These are phyloP conservation scores for Solea senegalensis DNA, from an alignment of 2,113 vertebrate species.

Conservation along the genomic window DNA sequence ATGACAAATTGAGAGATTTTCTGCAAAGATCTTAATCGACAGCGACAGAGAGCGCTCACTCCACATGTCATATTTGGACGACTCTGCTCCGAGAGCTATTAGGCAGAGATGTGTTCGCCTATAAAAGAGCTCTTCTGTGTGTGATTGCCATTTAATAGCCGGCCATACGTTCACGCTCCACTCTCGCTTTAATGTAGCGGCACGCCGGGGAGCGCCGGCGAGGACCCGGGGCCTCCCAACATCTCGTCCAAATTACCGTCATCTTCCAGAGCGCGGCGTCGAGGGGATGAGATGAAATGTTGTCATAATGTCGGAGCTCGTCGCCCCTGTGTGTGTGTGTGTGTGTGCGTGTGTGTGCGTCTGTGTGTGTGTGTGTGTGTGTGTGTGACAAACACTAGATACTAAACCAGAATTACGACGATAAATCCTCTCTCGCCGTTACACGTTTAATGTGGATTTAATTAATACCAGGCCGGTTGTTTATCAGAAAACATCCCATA, in stretches of 20 bases:
- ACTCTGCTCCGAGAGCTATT: slow-evolving; percentile 66
- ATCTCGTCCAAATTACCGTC: slow-evolving; percentile 62
- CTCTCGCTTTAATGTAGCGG: slow-evolving; percentile 58
- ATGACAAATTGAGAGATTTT: slow-evolving; percentile 56
- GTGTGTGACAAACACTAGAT: neutral
- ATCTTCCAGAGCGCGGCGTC: slow-evolving; percentile 54
- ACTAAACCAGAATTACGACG: slow-evolving; percentile 4
- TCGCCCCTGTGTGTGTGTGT: slow-evolving; percentile 16
- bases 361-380: too few relatives aligned
- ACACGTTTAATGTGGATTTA: neutral
- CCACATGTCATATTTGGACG: slow-evolving; percentile 65
- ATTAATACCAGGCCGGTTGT: slow-evolving; percentile 13
- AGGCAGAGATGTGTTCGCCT: slow-evolving; percentile 66
- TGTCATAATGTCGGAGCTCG: slow-evolving; percentile 50
- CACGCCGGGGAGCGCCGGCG: slow-evolving; percentile 26
- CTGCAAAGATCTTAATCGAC: neutral
- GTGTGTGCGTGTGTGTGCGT: neutral
- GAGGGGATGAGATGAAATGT: slow-evolving; percentile 56
- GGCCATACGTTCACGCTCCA: slow-evolving; percentile 61
- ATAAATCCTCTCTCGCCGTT: slow-evolving; percentile 16
- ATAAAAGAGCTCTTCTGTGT: slow-evolving; percentile 67
- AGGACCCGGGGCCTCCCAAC: slow-evolving; percentile 45
- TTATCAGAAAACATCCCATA: neutral
- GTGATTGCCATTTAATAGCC: slow-evolving; percentile 73
- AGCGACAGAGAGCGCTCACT: slow-evolving; percentile 49